phyloP scores from a whole-genome alignment of 2,797 vertebrate genomes.

The Lagodon rhomboides region DNA sequence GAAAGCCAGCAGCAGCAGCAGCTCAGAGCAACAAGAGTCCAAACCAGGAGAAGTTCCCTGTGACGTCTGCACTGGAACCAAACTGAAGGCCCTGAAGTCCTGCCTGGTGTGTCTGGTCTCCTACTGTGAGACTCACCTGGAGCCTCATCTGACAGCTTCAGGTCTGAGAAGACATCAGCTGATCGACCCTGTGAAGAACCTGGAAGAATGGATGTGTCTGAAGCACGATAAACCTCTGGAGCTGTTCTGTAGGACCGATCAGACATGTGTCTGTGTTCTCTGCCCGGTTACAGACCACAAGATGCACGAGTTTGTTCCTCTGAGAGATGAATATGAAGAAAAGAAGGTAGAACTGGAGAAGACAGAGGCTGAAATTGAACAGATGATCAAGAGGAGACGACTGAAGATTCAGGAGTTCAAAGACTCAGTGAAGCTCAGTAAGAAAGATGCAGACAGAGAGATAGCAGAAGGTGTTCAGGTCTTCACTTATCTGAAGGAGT shows the following conservation, averaged over 20 bases:
- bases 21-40: too few species aligned
- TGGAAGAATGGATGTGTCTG: conserved; percentile 44
- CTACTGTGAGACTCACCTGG: too few species aligned
- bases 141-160: too few species aligned
- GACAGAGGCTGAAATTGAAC: conserved; percentile 7
- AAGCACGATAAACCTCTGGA: conserved; percentile 45
- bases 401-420: conserved; percentile 11
- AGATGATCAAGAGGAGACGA: conserved; percentile 31
- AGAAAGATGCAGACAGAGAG: conserved; percentile 12
- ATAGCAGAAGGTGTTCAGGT: conserved; percentile 29
- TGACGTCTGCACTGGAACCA: too few species aligned
- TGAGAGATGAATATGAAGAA: background rate
- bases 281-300: background rate
- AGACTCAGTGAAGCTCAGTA: background rate
- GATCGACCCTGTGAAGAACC: too few species aligned
- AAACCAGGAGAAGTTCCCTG: too few species aligned
- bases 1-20: too few species aligned
- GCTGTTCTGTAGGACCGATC: conserved; percentile 46
- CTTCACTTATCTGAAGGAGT: conserved; percentile 17
- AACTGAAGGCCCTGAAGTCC: too few species aligned
- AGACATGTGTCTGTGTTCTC: conserved; percentile 15
- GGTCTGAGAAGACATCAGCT: too few species aligned
- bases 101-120: too few species aligned
- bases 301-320: background rate
- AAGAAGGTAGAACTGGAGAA: background rate